Evolutionary conservation across 2,888 invertebrate genomes (phyloP).

Genomic region (Agapetus fuscipes): DNA sequence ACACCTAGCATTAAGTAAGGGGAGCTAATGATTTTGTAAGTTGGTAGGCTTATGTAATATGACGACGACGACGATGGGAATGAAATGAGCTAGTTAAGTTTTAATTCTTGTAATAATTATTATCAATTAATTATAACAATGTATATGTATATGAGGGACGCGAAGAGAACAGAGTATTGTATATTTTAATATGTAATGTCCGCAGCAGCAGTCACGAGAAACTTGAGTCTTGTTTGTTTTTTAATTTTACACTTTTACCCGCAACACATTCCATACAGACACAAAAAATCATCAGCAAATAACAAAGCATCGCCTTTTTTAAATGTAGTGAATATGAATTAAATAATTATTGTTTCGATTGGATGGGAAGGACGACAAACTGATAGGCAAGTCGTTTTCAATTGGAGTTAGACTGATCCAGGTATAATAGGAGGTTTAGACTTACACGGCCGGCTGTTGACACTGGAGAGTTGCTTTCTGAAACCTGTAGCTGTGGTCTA

Average conservation of each 20-base stretch:
- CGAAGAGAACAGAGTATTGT: background rate
- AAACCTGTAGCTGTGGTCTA: too few relatives aligned
- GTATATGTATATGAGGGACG: conserved; percentile 1
- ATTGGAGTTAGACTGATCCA: conserved; percentile 18
- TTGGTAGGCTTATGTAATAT: conserved; percentile 34
- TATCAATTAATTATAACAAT: conserved; percentile 15
- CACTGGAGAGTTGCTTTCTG: too few relatives aligned
- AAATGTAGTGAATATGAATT: conserved; percentile 14
- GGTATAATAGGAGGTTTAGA: too few relatives aligned
- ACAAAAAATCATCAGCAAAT: conserved; percentile 11
- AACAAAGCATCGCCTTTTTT: conserved; percentile 21
- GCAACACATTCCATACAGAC: background rate
- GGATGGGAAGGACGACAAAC: background rate
- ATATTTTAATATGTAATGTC: too few relatives aligned
- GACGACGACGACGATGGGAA: too few relatives aligned
- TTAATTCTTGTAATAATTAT: conserved; percentile 16
- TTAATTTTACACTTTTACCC: too few relatives aligned
- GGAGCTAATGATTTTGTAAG: conserved; percentile 37
- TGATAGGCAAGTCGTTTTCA: conserved; percentile 4
- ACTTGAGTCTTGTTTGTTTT: too few relatives aligned
- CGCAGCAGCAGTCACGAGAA: too few relatives aligned
- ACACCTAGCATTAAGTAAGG: conserved; percentile 36
- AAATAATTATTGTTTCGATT: background rate
- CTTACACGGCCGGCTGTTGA: too few relatives aligned
- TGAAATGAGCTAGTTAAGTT: conserved; percentile 18